Percentiles rank a stretch among this genome's conserved stretches.
phyloP scores from a whole-genome alignment of 2,113 vertebrate genomes.

The Mesembrinibis cayennensis region DNA sequence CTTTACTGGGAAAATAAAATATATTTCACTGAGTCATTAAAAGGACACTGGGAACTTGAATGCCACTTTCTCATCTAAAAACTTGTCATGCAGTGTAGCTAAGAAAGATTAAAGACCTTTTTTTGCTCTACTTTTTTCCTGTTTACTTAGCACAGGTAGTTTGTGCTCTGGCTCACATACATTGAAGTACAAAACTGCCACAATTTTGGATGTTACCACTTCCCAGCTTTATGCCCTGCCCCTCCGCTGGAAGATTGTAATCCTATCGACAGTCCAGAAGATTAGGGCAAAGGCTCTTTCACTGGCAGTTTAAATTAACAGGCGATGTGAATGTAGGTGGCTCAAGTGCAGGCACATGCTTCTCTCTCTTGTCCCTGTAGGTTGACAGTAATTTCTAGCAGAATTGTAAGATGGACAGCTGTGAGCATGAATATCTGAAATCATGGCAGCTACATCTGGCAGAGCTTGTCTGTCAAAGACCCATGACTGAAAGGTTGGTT shows the following conservation, averaged over 20 bases:
- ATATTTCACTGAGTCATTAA: background rate
- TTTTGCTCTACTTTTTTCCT: background rate
- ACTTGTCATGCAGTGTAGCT: background rate
- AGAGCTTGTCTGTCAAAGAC: conserved; percentile 26
- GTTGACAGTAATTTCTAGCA: conserved; percentile 39
- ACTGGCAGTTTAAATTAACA: background rate
- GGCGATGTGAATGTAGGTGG: background rate
- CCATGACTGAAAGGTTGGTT: conserved; percentile 7
- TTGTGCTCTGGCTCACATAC: background rate
- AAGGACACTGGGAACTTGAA: background rate
- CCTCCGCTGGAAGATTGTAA: background rate
- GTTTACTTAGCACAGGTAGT: background rate
- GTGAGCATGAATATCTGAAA: conserved; percentile 23
- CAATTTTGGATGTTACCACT: background rate
- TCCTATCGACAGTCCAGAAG: background rate
- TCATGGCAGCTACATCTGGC: conserved; percentile 34
- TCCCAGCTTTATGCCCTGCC: background rate
- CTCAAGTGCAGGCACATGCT: background rate
- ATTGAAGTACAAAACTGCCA: background rate
- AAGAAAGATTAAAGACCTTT: background rate
- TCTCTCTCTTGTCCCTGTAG: background rate
- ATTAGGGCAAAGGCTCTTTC: background rate
- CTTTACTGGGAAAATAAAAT: conserved; percentile 15
- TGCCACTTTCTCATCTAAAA: background rate
- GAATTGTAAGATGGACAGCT: conserved; percentile 21